Percentiles rank a stretch among this genome's conserved stretches.
Conservation (phyloP, 2,113 vertebrate species). For the Tetrax tetrax region DNA sequence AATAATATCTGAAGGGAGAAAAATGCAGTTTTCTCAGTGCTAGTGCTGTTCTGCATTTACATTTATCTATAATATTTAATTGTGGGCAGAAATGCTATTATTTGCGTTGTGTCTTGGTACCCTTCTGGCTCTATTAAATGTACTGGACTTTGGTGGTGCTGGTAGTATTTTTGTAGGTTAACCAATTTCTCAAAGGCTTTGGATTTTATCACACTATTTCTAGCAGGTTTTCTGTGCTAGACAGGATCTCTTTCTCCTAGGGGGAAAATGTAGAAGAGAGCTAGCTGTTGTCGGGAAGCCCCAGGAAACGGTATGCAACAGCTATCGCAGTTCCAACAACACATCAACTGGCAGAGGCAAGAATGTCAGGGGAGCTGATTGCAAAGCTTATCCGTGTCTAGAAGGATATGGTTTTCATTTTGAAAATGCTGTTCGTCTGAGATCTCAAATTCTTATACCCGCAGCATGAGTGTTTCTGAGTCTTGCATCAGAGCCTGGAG, state of each 20-base stretch:
- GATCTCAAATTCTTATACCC: neutral
- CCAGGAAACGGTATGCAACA: neutral
- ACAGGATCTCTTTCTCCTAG: neutral
- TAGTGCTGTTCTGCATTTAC: neutral
- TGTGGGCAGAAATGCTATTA: neutral
- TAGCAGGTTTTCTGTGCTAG: neutral
- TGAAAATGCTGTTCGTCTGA: conserved; percentile 5
- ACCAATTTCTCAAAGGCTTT: neutral
- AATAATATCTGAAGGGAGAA: neutral
- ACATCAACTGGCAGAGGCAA: conserved; percentile 4
- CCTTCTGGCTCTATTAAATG: neutral
- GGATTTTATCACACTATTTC: neutral
- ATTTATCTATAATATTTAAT: neutral
- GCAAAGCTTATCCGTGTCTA: neutral
- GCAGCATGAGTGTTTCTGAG: conserved; percentile 15
- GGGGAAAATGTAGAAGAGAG: neutral
- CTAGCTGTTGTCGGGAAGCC: neutral
- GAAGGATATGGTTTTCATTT: conserved; percentile 51
- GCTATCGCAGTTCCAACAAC: neutral
- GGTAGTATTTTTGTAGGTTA: neutral
- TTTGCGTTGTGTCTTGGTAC: neutral
- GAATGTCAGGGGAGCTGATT: neutral
- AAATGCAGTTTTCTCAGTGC: neutral
- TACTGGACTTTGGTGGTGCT: neutral
- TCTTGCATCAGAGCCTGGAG: conserved; percentile 22